phyloP scores from a whole-genome alignment of 1,140 invertebrate genomes.

The Dysdera silvatica region DNA sequence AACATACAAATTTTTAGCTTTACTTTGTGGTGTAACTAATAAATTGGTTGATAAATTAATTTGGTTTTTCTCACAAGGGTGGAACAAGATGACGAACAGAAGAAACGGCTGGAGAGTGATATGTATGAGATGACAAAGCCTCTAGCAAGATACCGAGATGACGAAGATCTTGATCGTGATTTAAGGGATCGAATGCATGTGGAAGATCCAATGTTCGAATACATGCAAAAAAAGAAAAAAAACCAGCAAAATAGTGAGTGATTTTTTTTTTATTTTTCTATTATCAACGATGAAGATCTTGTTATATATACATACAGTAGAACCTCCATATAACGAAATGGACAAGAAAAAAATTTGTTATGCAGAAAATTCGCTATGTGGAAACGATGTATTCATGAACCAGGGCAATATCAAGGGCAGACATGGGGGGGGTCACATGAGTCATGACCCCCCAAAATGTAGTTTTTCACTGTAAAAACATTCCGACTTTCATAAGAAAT shows the following conservation, averaged over 20 bases:
- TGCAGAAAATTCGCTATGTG: too few species aligned
- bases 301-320: not conserved
- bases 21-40: too few species aligned
- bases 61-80: too few species aligned
- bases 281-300: not conserved
- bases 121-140: constrained; percentile 82
- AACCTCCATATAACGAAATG: not conserved
- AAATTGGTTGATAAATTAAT: too few species aligned
- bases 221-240: constrained; percentile 65
- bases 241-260: constrained; percentile 39
- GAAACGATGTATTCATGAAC: too few species aligned
- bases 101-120: constrained; percentile 57
- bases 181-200: constrained; percentile 66
- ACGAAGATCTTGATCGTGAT: constrained; percentile 72
- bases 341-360: too few species aligned
- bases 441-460: too few species aligned
- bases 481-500: too few species aligned
- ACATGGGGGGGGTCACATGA: too few species aligned
- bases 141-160: constrained; percentile 76
- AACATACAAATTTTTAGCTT: too few species aligned
- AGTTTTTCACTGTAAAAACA: too few species aligned
- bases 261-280: not conserved
- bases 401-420: too few species aligned
- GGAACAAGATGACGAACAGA: constrained; percentile 45
- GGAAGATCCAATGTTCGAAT: constrained; percentile 88